Evolutionary conservation across 2,797 vertebrate genomes (phyloP), one percentile per base, ranked within the genome.

Genomic region (Ibycter americanus): DNA sequence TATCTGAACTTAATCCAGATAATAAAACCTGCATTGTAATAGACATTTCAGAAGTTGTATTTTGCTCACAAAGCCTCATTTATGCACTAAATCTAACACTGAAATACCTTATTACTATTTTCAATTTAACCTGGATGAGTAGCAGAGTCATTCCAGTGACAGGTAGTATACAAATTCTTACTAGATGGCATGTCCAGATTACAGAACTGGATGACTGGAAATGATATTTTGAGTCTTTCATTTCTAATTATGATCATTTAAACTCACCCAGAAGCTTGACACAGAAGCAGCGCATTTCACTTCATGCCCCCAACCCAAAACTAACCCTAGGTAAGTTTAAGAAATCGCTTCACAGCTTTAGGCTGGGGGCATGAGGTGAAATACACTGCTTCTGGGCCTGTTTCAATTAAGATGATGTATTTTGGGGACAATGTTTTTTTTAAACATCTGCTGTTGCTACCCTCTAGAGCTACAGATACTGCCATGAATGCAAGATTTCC

Each of bases 81-180:
- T 93, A 71, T 36, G 32, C 27, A 91, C 79, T 91, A 94, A 79
- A 91, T 74, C 61, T 68, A 92, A 66, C 74, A 83, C 31, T 83
- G 56, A 91, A 91, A 84, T 59, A 93, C 56, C 83, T 83, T 19
- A 91, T 58, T 13, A 87, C 92, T 89, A 81, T 93, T 93, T 96
- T 94, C 76, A 83, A 54, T 89, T 85, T 89, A 73, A 94, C n/a
- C 12, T 83, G 16, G 51, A 59, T 58, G 31, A 93, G 82, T 46
- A 68, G 29, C 74, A 31, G 18, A 54, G 25, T 61, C 1, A 81
- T 78, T 72, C 54, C 58, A 70, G 47, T 36, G 77, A 73, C 18
- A 38, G 51, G 67, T 40, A 52, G n/a, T 46, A 66, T 6, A 78
- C 31, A 88, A 79, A 92, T 66, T 86, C 68, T 79, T 91, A 72